A percentile compares a stretch with the other conserved stretches of the same genome.
phyloP scores from a whole-genome alignment of 2,113 vertebrate genomes.

The Butorides virescens region DNA sequence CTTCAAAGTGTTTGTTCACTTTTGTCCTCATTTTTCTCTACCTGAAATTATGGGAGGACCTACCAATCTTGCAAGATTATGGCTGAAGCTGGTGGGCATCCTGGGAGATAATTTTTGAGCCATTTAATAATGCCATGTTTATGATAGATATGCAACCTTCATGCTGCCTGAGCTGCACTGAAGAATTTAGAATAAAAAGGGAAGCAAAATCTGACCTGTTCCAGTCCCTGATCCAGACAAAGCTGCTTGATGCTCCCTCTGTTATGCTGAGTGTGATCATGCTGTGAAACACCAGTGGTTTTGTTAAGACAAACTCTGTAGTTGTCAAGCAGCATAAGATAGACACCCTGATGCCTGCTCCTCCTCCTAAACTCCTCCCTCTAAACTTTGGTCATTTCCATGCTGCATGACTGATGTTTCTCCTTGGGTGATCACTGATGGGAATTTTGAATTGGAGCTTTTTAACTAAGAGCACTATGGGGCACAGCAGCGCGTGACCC shows the following conservation, averaged over 20 bases:
- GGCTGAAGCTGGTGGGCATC: neutral
- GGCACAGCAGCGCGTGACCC: neutral
- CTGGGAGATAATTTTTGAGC: neutral
- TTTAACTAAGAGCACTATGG: neutral
- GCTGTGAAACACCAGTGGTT: neutral
- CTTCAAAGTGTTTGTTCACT: neutral
- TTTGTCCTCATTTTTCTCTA: neutral
- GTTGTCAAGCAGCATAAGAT: neutral
- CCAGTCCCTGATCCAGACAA: neutral
- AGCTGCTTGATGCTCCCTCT: neutral
- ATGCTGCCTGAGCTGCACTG: neutral
- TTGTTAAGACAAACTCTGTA: neutral
- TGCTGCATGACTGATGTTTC: neutral
- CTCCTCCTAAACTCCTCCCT: neutral
- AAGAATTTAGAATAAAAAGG: neutral
- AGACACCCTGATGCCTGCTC: neutral
- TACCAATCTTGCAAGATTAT: neutral
- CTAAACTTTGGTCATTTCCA: neutral
- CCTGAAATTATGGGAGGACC: neutral
- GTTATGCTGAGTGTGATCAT: rapidly evolving
- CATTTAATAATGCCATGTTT: rapidly evolving
- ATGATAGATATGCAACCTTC: too few species aligned
- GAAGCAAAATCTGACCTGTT: neutral
- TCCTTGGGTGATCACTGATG: neutral
- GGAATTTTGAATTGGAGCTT: neutral